Evolutionary conservation across 2,113 vertebrate species (phyloP), one percentile per base, ranked within the genome.

Genomic region (Anthoscopus minutus): DNA sequence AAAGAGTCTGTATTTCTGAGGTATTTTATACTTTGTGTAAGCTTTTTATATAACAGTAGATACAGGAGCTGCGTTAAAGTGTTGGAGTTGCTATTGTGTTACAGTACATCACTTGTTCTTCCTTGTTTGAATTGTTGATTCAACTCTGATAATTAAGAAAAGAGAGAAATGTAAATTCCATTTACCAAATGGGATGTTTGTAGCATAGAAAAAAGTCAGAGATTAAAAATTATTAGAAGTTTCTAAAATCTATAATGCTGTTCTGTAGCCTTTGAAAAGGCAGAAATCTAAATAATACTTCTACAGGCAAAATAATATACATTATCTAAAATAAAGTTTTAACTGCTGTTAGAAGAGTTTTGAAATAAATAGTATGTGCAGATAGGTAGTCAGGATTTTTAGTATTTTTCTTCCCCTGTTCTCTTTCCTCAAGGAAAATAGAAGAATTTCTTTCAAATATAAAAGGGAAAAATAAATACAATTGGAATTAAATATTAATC

Each of bases 401-500:
- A 37, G 45, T 91, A 78, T 95, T 96, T 95, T 88, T 87, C 57
- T 92, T 96, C 27, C 85, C 25, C 50, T 84, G 31, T 42, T 48
- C 80, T 93, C n/a, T 69, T 17, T 90, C 35, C 62, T 60, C 79
- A 91, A 44, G 93, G 47, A 86, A 96, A 94, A 96, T n/a, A 27
- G 69, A n/a, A 95, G 88, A 25, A 83, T 71, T 94, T 95, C 14
- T 96, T 62, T 72, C 81, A 81, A 89, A 94, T 93, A 78, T 33
- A 92, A 97, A 97, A 92, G 76, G 86, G 44, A 88, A 87, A 94
- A 95, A 82, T 86, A 94, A 95, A 71, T 84, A 57, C 20, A 90
- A 51, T 74, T 37, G 40, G 42, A 65, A 17, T 13, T 12, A 91
- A 92, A 95, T 40, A 3, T 60, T 58, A 35, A 44, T 22, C 33